Conservation (phyloP, 2,113 vertebrate species). For the Mellivora capensis region DNA sequence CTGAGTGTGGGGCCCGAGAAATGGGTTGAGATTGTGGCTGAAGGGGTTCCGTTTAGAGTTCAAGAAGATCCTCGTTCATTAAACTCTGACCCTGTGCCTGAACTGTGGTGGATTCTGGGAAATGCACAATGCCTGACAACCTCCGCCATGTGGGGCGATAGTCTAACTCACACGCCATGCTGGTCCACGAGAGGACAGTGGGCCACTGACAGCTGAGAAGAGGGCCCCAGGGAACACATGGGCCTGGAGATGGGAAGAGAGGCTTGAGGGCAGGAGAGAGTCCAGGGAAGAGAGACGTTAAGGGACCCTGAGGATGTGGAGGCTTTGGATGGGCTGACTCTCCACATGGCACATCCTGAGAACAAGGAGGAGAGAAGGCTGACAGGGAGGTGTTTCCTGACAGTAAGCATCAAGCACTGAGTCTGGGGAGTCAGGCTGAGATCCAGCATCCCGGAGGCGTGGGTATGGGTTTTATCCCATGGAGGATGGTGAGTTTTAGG, state of each 20-base stretch:
- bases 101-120: background rate
- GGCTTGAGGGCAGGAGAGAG: background rate
- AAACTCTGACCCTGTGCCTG: background rate
- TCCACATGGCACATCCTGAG: background rate
- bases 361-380: background rate
- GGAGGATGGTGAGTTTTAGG: background rate
- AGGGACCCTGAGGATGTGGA: background rate
- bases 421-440: background rate
- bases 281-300: background rate
- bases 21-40: background rate
- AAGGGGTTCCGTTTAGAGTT: background rate
- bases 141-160: too few relatives aligned
- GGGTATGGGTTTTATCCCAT: background rate
- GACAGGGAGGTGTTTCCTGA: background rate
- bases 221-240: rapidly evolving
- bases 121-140: background rate
- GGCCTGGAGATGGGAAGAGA: background rate
- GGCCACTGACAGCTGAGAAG: background rate
- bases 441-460: background rate
- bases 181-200: background rate
- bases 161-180: background rate
- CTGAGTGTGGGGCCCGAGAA: background rate
- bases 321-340: background rate
- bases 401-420: background rate
- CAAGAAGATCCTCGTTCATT: background rate